Evolutionary conservation across 1,140 invertebrate genomes (phyloP), one percentile per base, ranked within the genome.

Genomic region (Caenorhabditis latens): DNA sequence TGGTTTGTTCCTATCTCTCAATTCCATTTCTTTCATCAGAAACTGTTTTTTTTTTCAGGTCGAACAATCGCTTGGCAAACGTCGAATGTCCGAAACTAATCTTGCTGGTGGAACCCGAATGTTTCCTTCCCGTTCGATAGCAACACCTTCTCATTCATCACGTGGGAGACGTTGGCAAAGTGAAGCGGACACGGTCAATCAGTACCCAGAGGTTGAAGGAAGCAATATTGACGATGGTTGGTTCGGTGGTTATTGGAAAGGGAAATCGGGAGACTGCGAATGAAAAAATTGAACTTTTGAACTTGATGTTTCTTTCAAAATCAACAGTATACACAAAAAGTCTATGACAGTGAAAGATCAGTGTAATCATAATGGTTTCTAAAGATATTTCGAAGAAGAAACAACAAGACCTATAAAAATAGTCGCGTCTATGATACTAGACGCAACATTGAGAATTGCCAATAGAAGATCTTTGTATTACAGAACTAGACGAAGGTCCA

Each of bases 401-500:
- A 83, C 24, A 19, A 11, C 14, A 32, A 19, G 55, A 58, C 63
- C 42, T 55, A 4, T 32, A 57, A 42, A 16, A 84, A 11, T 32
- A 63, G n/a, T 40, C 21, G 32, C 61, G 9, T 63, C 24, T 13
- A 32, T 32, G 24, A 40, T 40, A 53, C 50, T 11, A 11, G 11
- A 53, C 13, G n/a, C 14, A 53, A 40, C 19, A 8, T 8, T 32
- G 19, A 7, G 32, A 58, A 40, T 58, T 32, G 32, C 19, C 46
- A n/a, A 40, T 4, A 13, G 43, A 13, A 43, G 84, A 89, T 65
- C 42, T 91, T 19, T 84, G 50, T 14, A 40, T 89, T 94, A 32
- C 94, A 97, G 96, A 97, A 93, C 93, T 97, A 91, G 96, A 97
- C 93, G 96, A 97, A 93, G 96, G 96, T 75, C 95, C 95, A 42